Percentiles rank a stretch among this genome's conserved stretches.
Evolutionary conservation across 2,888 invertebrate species (phyloP).

Genomic region (Resseliella maxima): DNA sequence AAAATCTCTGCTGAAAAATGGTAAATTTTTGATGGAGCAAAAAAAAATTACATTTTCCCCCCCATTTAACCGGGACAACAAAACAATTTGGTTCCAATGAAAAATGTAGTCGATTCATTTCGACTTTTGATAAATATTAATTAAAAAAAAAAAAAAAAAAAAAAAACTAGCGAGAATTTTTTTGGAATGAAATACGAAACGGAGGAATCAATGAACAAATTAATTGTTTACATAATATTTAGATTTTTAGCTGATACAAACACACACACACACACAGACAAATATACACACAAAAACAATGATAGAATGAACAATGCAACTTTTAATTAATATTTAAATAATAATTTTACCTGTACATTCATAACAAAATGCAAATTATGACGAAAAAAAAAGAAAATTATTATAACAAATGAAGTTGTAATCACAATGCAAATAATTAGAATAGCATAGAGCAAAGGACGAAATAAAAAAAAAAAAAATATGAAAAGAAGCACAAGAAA

Average conservation of each 20-base stretch:
- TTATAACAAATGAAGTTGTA: neutral
- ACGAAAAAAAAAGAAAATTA: conserved; percentile 8
- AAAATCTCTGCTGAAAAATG: no score
- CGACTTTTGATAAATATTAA: neutral
- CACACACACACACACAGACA: no score
- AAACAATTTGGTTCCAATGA: no score
- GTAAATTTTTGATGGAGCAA: no score
- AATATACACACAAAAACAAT: neutral
- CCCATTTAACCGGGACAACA: no score
- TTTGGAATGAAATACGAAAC: neutral
- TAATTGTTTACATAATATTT: conserved; percentile 9
- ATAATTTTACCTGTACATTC: conserved; percentile 25
- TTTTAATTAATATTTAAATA: conserved; percentile 22
- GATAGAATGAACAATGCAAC: neutral
- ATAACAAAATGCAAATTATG: neutral
- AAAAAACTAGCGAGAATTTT: no score
- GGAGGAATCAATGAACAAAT: neutral
- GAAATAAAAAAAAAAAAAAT: neutral
- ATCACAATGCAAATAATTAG: conserved; percentile 48
- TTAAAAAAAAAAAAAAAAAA: neutral
- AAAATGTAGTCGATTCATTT: no score
- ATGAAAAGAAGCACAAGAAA: neutral
- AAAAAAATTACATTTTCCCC: no score
- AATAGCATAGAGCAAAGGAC: neutral
- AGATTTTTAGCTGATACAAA: conserved; percentile 18